Evolutionary conservation across 2,113 vertebrate genomes (phyloP).

Genomic region (Gallinago undulata): DNA sequence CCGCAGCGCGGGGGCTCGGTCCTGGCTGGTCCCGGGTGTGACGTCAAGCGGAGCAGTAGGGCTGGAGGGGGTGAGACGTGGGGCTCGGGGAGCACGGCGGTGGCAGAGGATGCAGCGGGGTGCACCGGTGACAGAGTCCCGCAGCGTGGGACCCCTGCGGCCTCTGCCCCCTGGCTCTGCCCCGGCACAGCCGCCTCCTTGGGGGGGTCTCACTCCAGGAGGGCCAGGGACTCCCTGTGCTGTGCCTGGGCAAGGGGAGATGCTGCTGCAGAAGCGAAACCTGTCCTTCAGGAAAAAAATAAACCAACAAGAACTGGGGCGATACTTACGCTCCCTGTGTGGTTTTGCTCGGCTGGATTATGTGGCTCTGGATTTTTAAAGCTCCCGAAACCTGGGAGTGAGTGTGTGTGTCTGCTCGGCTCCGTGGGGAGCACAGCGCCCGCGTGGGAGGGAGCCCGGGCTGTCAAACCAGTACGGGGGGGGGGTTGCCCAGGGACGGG

Average conservation of each 20-base stretch:
- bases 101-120: neutral
- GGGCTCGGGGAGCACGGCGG: fast-evolving
- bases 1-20: fast-evolving
- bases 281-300: neutral
- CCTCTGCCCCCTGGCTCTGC: neutral
- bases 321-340: fast-evolving
- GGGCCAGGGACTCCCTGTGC: neutral
- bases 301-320: fast-evolving
- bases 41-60: neutral
- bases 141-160: neutral
- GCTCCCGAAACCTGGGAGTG: neutral
- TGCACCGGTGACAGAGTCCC: fast-evolving
- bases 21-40: neutral
- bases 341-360: neutral
- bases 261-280: neutral
- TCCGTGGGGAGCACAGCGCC: neutral
- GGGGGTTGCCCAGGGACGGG: neutral
- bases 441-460: neutral
- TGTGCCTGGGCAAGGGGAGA: neutral
- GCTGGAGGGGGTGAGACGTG: fast-evolving
- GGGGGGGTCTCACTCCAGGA: no score
- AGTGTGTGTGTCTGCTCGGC: neutral
- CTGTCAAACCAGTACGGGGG: neutral
- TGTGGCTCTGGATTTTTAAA: neutral
- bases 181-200: neutral